These are phyloP conservation scores for Astur gentilis DNA, from an alignment of 2,113 vertebrate species.

Conservation along the genomic window DNA sequence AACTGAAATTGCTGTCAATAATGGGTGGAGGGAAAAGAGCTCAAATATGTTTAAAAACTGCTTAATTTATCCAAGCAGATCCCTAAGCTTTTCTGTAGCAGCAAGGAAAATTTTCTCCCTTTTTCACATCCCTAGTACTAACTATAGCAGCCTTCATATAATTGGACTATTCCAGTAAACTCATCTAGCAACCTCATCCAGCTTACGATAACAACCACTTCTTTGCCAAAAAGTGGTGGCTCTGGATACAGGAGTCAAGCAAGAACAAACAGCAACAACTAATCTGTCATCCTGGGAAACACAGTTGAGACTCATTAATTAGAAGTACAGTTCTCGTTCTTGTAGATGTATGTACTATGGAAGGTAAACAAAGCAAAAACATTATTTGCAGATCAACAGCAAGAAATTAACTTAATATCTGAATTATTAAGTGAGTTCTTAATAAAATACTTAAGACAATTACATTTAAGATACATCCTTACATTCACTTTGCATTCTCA, in stretches of 20 bases:
- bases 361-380: accelerated
- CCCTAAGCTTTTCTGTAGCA: background rate
- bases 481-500: background rate
- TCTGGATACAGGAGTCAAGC: background rate
- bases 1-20: background rate
- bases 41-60: background rate
- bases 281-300: background rate
- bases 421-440: background rate
- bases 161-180: background rate
- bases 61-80: background rate
- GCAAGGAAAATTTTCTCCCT: background rate
- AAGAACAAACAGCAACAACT: background rate
- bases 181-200: background rate
- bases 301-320: background rate
- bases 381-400: background rate
- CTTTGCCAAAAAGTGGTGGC: background rate
- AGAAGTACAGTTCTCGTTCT: background rate
- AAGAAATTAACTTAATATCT: background rate
- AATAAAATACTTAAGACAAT: background rate
- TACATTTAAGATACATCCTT: background rate
- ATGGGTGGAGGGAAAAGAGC: accelerated
- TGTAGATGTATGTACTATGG: background rate
- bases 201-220: background rate
- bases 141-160: background rate
- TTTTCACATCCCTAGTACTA: background rate